phyloP scores from a whole-genome alignment of 2,888 invertebrate genomes.

The Masnerella sp. region DNA sequence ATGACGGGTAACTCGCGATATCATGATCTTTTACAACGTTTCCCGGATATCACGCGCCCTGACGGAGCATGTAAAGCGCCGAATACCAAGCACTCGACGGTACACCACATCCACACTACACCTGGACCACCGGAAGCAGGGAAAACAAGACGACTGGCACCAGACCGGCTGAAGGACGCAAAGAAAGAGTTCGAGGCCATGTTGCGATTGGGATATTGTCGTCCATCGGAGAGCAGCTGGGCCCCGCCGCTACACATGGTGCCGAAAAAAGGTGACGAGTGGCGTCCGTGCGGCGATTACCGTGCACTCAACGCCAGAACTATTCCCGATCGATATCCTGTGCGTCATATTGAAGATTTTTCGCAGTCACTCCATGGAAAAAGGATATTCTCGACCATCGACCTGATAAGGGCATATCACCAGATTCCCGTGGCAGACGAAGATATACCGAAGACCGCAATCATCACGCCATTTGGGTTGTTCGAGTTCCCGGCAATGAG shows the following conservation, averaged over 20 bases:
- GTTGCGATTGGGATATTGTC: constrained; percentile 64
- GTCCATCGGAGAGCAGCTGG: constrained; percentile 16
- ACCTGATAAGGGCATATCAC: no score
- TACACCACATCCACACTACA: constrained; percentile 63
- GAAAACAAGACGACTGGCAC: constrained; percentile 66
- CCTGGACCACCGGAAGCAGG: constrained; percentile 67
- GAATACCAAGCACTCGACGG: constrained; percentile 24
- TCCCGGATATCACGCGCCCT: constrained; percentile 21
- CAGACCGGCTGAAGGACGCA: constrained; percentile 65
- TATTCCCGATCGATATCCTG: constrained; percentile 64
- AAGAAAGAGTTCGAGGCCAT: constrained; percentile 66
- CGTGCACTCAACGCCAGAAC: constrained; percentile 69
- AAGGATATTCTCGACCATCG: no score
- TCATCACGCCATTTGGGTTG: no score
- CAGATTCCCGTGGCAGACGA: no score
- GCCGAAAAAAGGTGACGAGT: constrained; percentile 2
- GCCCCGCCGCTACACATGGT: not conserved
- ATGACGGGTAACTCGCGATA: constrained; percentile 1
- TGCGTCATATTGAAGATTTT: constrained; percentile 42
- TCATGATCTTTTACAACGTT: constrained; percentile 7
- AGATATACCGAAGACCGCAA: no score
- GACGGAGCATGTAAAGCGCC: not conserved
- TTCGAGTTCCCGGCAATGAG: no score
- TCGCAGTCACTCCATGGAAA: no score
- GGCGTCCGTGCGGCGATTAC: no score